These are phyloP conservation scores for Myiopsitta monachus DNA, from an alignment of 2,113 vertebrate species.

Conservation along the genomic window DNA sequence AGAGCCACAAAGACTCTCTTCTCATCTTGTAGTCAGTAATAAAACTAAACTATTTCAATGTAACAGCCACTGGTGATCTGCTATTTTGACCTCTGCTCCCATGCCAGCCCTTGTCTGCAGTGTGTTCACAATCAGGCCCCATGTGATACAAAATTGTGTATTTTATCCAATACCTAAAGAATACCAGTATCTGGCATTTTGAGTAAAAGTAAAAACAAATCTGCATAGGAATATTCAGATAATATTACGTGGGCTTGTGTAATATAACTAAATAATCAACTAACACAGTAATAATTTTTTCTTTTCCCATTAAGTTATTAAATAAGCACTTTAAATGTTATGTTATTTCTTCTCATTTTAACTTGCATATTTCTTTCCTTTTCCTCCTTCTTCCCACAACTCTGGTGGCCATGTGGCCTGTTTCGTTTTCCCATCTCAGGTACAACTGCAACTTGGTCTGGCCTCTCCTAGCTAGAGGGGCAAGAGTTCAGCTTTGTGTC, in stretches of 20 bases:
- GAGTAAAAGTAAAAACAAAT: not conserved
- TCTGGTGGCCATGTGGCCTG: not conserved
- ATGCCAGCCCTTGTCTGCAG: not conserved
- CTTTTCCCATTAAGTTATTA: not conserved
- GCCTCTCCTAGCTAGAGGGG: not conserved
- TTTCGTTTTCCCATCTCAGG: not conserved
- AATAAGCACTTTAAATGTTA: not conserved
- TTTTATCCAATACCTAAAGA: not conserved
- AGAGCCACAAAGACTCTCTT: not conserved
- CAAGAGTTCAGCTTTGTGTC: not conserved
- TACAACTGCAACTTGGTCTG: accelerated
- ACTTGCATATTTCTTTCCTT: not conserved
- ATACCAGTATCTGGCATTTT: not conserved
- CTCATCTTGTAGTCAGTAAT: not conserved
- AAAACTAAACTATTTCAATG: not conserved
- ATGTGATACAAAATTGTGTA: not conserved
- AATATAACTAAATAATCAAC: not conserved
- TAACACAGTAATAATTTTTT: not conserved
- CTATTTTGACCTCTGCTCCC: not conserved
- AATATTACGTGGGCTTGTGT: not conserved
- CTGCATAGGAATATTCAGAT: not conserved
- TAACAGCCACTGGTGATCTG: not conserved
- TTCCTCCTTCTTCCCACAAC: not conserved
- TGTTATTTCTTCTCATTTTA: not conserved
- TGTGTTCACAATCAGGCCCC: not conserved